Base-by-base conservation (phyloP, 2,797 vertebrate species). In the Sebastes nivosus region DNA sequence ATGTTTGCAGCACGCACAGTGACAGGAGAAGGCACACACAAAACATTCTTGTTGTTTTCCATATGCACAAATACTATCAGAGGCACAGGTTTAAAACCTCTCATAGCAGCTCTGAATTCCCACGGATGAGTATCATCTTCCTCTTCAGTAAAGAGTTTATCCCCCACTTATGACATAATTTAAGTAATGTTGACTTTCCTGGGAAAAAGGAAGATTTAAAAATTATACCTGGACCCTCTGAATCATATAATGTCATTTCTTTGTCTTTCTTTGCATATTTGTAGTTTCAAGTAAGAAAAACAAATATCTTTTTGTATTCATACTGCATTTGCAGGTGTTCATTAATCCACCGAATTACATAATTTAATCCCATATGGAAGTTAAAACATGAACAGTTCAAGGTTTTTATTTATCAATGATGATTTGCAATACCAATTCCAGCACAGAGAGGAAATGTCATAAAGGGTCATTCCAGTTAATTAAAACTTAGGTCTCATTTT, bases 1-100 rank as follows among this genome's bases (percentile, higher is more conserved):
- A 75, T 73, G 88, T 82, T 80, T 55, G 74, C 50, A 13, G 72
- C 61, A 36, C 77, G 13, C 72, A 75, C 50, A 50, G 34, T 52
- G 70, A 77, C 71, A 77, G 38, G 73, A 74, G 66, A 65, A 46
- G 61, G 24, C 50, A 61, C 32, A 1, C 16, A 87, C 63, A 57
- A 66, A 79, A 72, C 57, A 64, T 24, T 79, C 14, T 16, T 46
- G 25, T 46, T 20, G 1, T 61, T 75, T 69, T 73, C n/a, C 72
- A 73, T 59, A 63, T 36, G 58, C 59, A 83, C 55, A 50, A 18
- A 60, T 50, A 5, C 57, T 34, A 55, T 54, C 29, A 58, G 29
- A 72, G 18, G 18, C 12, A 20, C 46, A 65, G 63, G 36, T 65
- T 61, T 67, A 10, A 8, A 27, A 36, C 30, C 54, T 79, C 0